These are phyloP conservation scores for Oryzias woworae DNA, from an alignment of 2,113 vertebrate genomes.

Conservation along the genomic window DNA sequence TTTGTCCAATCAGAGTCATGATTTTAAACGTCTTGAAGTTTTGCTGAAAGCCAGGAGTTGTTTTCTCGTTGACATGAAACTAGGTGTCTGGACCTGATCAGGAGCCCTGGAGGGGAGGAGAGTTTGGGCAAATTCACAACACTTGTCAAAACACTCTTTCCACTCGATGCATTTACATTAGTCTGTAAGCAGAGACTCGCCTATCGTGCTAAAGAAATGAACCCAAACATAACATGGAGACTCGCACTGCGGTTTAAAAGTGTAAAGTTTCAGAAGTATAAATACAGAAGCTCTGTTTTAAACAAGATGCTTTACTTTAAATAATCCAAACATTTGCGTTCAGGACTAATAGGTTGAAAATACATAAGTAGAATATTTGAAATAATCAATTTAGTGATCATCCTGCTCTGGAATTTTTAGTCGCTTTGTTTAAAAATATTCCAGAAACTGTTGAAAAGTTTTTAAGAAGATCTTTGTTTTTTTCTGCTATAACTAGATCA, in stretches of 20 bases:
- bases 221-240: not conserved
- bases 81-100: conserved; percentile 3
- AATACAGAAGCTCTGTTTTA: not conserved
- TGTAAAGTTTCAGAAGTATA: not conserved
- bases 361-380: too few relatives aligned
- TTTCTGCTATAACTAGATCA: too few relatives aligned
- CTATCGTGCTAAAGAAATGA: conserved; percentile 3
- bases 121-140: conserved; percentile 47
- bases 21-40: not conserved
- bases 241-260: not conserved
- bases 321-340: not conserved
- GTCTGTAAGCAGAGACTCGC: conserved; percentile 1
- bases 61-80: conserved; percentile 1
- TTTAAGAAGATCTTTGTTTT: too few relatives aligned
- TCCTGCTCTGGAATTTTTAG: too few relatives aligned
- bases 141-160: conserved; percentile 77
- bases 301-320: not conserved
- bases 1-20: not conserved
- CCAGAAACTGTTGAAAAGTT: too few relatives aligned
- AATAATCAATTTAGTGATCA: too few relatives aligned
- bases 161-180: not conserved
- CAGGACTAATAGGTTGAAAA: not conserved
- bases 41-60: not conserved
- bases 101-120: not conserved
- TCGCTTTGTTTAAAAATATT: too few relatives aligned